Base-by-base conservation (phyloP, 2,888 invertebrate species). In the Nymphalis c-album region DNA sequence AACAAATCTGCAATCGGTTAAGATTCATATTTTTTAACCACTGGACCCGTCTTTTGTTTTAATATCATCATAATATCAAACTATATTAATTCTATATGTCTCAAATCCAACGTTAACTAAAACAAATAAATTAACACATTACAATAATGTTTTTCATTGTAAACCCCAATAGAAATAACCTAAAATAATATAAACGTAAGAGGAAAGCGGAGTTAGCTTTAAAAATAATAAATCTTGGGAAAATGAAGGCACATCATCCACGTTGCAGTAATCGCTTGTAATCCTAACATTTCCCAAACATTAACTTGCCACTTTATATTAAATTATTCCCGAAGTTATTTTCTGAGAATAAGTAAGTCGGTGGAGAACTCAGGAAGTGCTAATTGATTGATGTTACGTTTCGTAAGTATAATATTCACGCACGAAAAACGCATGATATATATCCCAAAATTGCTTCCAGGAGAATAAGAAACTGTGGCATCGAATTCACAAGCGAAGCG, bases 271-370 rank as follows among this genome's bases (percentile, higher is more conserved):
- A 86, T 82, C 81, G 81, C 77, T 77, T 78, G 78, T 81, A 79
- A 85, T 85, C 85, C 85, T 86, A 86, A 86, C 80, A 86, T 88
- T 85, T 76, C 76, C 76, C 77, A 77, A 80, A 81, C 80, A 85
- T 82, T 85, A 87, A 86, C 83, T 87, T 82, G 75, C 80, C 79
- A 85, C 82, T 85, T 85, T 82, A 81, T 84, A 87, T 88, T 87
- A 85, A 87, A 87, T 87, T 88, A 88, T 88, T 87, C 84, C 51
- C 70, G 81, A 87, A 85, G 80, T 87, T 85, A 55, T 70, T 71
- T 73, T 77, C 76, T 78, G 79, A 74, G 74, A 78, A 78, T 77
- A 75, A 76, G 78, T 73, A 74, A 80, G 76, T 80, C 80, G 35
- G 67, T 47, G 48, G 68, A 58, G 65, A 71, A 70, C 82, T 83